Conservation (phyloP, 2,113 vertebrate species). For the Bucco capensis region DNA sequence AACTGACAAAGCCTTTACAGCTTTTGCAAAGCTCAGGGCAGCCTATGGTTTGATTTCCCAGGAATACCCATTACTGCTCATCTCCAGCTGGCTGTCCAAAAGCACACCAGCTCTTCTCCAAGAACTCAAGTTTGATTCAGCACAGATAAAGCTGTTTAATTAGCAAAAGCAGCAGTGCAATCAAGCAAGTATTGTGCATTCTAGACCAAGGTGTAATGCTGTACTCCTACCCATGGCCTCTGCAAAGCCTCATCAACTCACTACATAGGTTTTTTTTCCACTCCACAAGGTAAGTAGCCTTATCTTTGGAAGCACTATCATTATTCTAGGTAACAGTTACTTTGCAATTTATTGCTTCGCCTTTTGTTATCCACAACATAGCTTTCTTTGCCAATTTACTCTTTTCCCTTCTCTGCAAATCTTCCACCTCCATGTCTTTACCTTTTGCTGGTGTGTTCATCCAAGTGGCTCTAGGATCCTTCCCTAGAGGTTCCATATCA, state of each 20-base stretch:
- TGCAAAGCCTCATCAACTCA: background rate
- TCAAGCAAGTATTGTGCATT: background rate
- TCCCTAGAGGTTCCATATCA: background rate
- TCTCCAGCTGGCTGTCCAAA: background rate
- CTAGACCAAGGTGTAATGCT: background rate
- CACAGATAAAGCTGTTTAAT: background rate
- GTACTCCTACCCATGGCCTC: background rate
- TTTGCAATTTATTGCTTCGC: background rate
- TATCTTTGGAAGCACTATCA: background rate
- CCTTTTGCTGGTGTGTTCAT: background rate
- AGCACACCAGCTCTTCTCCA: background rate
- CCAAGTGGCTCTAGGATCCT: background rate
- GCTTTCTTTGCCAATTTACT: background rate
- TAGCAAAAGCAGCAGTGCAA: background rate
- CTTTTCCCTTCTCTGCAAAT: background rate
- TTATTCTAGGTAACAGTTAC: background rate
- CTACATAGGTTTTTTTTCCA: background rate
- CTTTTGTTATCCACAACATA: background rate
- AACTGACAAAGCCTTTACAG: background rate
- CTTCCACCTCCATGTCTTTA: background rate
- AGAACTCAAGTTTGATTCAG: background rate
- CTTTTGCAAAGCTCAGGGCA: background rate
- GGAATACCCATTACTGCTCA: fast-evolving
- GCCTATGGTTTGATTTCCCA: background rate
- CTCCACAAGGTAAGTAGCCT: background rate